Evolutionary conservation across 1,140 invertebrate species (phyloP), one percentile per base, ranked within the genome.

Genomic region (Drosophila auraria): DNA sequence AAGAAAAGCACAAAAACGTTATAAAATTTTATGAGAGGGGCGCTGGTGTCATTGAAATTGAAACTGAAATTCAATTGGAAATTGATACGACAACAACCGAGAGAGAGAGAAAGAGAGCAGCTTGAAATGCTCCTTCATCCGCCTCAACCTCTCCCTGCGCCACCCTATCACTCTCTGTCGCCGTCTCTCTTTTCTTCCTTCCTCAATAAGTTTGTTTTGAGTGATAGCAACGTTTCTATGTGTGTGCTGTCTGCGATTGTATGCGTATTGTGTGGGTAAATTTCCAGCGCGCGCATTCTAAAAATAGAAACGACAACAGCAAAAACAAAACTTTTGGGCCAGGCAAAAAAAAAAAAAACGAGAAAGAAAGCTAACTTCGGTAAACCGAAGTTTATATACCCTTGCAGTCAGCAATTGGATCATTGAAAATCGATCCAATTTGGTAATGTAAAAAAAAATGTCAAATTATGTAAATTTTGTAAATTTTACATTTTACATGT

Each of bases 211-310:
- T 84, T 87, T 84, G 60, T 87, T 89, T 89, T 87, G 84, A 87
- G 78, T 89, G 81, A 87, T 87, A 84, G 73, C 69, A 74, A 49
- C 25, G 64, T 65, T 61, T 59, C 72, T 27, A 47, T 56, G 50
- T 54, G 20, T 51, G 14, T 50, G 64, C 50, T 54, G 57, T 40
- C 6, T 64, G 64, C 47, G 25, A 68, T 23, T 72, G 59, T 72
- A 30, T 57, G 56, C 38, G 47, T 76, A 63, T 53, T 78, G 68
- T 77, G 36, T 78, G 79, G 83, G 83, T 86, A 90, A 90, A 86
- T 90, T 90, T 90, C 87, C 86, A 91, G 87, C 87, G 78, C 78
- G 62, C 70, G 87, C 57, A 76, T 78, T 90, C 86, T 90, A 90
- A 78, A 90, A 90, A 90, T 90, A 90, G 87, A 79, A 61, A 63